These are phyloP conservation scores for Sorex maritimensis DNA, from an alignment of 2,797 vertebrate species.

Conservation along the genomic window DNA sequence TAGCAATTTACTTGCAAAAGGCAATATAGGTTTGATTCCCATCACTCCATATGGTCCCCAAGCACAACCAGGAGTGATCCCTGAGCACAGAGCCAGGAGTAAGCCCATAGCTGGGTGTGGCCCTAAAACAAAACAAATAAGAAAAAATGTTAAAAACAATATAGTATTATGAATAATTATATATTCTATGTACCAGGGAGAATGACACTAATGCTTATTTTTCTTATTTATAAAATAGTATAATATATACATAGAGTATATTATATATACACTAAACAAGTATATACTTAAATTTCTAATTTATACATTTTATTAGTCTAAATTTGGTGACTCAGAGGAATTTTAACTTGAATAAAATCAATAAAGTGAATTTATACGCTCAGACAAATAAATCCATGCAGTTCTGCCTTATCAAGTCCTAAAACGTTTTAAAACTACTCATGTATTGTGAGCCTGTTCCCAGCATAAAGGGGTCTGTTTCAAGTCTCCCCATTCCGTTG, in stretches of 20 bases:
- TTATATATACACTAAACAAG: background rate
- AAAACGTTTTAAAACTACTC: too few species aligned
- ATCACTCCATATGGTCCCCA: too few species aligned
- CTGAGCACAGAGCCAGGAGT: too few species aligned
- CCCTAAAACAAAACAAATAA: too few species aligned
- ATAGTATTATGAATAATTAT: background rate
- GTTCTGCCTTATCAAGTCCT: background rate
- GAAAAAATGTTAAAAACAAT: background rate
- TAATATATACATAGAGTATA: background rate
- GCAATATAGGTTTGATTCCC: too few species aligned
- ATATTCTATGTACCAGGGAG: background rate
- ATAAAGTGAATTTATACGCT: background rate
- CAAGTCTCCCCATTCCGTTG: too few species aligned
- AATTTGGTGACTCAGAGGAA: background rate
- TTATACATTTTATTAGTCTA: background rate
- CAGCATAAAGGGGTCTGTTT: too few species aligned
- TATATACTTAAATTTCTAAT: background rate
- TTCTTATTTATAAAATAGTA: too few species aligned
- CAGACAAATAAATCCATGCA: background rate
- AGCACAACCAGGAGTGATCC: too few species aligned
- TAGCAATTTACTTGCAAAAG: too few species aligned
- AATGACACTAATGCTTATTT: background rate
- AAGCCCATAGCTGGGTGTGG: too few species aligned
- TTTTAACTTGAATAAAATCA: constrained; percentile 47
- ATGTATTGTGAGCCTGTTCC: too few species aligned